Evolutionary conservation across 2,797 vertebrate species (phyloP).

Genomic region (Thaleichthys pacificus): DNA sequence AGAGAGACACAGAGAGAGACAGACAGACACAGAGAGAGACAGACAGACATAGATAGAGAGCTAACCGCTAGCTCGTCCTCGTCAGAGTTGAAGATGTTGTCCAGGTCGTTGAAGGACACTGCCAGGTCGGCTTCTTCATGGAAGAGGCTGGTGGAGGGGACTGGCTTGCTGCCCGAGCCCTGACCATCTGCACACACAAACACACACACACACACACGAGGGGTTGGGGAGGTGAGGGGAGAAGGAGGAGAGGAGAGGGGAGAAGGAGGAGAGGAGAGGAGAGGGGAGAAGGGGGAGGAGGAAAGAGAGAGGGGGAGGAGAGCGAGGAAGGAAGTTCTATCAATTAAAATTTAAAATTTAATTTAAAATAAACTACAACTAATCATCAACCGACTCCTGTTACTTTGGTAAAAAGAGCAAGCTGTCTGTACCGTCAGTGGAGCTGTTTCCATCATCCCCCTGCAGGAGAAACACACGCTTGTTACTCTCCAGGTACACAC

Average conservation of each 20-base stretch:
- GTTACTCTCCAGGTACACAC: neutral
- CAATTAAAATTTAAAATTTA: too few species aligned
- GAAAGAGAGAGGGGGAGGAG: too few species aligned
- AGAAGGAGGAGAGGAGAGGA: too few species aligned
- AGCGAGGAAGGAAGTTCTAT: too few species aligned
- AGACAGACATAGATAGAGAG: neutral
- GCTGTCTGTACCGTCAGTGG: slow-evolving; percentile 83
- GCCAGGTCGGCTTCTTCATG: slow-evolving; percentile 86
- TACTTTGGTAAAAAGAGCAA: neutral
- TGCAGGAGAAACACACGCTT: slow-evolving; percentile 45
- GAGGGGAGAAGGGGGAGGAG: too few species aligned
- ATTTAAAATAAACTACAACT: too few species aligned
- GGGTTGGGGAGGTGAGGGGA: neutral
- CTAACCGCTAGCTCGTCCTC: slow-evolving; percentile 91
- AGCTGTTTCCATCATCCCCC: slow-evolving; percentile 84
- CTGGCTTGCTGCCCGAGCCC: slow-evolving; percentile 84
- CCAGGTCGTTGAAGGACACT: slow-evolving; percentile 90
- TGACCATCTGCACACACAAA: slow-evolving; percentile 78
- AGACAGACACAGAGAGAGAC: too few species aligned
- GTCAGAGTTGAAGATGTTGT: slow-evolving; percentile 97
- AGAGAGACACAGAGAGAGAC: too few species aligned
- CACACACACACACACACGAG: neutral
- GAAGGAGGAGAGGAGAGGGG: too few species aligned
- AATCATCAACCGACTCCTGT: too few species aligned
- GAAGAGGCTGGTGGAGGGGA: slow-evolving; percentile 92